Base-by-base conservation (phyloP, 2,888 invertebrate species). In the Metacarcinus magister region DNA sequence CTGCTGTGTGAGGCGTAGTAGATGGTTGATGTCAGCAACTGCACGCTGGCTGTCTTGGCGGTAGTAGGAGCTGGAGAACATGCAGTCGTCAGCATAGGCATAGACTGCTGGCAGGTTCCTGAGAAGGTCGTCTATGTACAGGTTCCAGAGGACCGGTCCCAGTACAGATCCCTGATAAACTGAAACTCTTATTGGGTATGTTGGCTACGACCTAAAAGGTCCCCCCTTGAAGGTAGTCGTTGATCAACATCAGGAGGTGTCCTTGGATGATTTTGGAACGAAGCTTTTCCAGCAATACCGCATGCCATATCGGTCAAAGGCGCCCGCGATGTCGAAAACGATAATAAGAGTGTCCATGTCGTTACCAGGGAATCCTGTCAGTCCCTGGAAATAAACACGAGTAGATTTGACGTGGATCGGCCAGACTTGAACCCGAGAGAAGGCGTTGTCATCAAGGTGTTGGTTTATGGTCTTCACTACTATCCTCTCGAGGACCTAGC, bases 201-300 rank as follows among this genome's bases (percentile, higher is more conserved):
- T 4, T 32, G 39, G 39, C 89, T 10, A 90, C 39, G 89, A 39
- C 89, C 32, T 90, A 7, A 16, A 90, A 16, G 89, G 16, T 91
- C 23, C 8, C 32, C 7, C 43, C 39, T 44, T 91, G 16, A 44
- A 43, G 3, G 23, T 91, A 91, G 23, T 44, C 44, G 44, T 1
- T 23, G 5, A 43, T 39, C 44, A 91, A 44, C 91, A 91, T 23
- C 44, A 91, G 43, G 7, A 87, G 82, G 39, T 39, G 16, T 91
- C 91, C 44, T 8, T 91, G 91, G 19, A 91, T 2, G 39, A 43
- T 7, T 44, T 39, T 91, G 39, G 43, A 28, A 90, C 28, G 13
- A 16, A 91, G 91, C 3, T 91, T 91, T 44, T 91, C 91, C 44
- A 19, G 91, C 91, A 91, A 43, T 10, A 10, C 91, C 91, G 44